Base-by-base conservation (phyloP, 2,888 invertebrate genomes). In the Parthenolecanium corni region DNA sequence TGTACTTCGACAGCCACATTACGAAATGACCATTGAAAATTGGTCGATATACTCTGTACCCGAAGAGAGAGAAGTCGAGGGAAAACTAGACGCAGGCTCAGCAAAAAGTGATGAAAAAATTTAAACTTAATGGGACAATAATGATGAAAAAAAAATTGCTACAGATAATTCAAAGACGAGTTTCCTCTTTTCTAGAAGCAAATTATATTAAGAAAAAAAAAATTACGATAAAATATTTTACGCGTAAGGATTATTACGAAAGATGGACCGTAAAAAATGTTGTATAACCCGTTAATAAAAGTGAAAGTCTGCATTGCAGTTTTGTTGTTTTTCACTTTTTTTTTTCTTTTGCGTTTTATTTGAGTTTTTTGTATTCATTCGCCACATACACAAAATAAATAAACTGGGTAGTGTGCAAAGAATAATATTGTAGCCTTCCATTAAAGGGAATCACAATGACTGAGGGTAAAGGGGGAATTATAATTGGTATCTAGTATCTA, bases 181-280 rank as follows among this genome's bases (percentile, higher is more conserved):
- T 31, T 31, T 31, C 31, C 31, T 31, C 31, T 31, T 31, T 9
- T 31, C 31, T 9, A 31, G n/a, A n/a, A n/a, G 31, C 9, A 44
- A 44, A 44, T 44, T 44, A n/a, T 16, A 40, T 40, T 38, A 38
- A 40, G 20, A 51, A 12, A 51, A 24, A 51, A 51, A 51, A 2
- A 51, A 1, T 18, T n/a, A 18, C 18, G 14, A 44, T 9, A n/a
- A 44, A 44, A 40, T 56, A 44, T 56, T 56, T 42, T 44, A 56
- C 53, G 36, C 38, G 53, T 56, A 56, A 23, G 56, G n/a, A 42
- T 56, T 56, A 56, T 56, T 56, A 56, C 56, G 56, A 56, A 56
- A 56, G 56, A 56, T 56, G 56, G 56, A 56, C 56, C 56, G 44
- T 56, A 42, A 56, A 44, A 56, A 56, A 56, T 56, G 56, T 56